Conservation (phyloP, 1,140 invertebrate species). For the Drosophila suzukii region DNA sequence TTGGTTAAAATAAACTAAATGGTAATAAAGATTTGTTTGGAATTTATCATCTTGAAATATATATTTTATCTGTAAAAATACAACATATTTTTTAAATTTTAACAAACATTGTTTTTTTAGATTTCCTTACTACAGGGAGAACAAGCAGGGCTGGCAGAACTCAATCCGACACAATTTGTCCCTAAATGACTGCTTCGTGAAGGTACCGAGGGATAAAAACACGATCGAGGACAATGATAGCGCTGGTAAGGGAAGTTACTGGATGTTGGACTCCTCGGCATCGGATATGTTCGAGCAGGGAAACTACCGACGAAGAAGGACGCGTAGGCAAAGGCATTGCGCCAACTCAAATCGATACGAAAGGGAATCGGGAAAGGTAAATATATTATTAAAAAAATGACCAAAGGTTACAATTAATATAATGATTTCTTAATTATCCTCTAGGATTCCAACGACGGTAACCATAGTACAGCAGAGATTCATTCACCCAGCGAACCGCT, state of each 20-base stretch:
- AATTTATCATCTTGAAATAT: too few species aligned
- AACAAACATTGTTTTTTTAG: slow-evolving; percentile 62
- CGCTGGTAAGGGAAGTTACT: slow-evolving; percentile 92
- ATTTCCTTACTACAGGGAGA: slow-evolving; percentile 91
- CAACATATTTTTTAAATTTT: neutral
- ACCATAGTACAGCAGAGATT: slow-evolving; percentile 27
- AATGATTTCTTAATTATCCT: neutral
- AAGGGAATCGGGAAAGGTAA: slow-evolving; percentile 46
- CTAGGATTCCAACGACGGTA: slow-evolving; percentile 54
- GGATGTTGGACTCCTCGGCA: slow-evolving; percentile 94
- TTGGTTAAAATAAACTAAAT: too few species aligned
- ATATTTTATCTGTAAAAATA: too few species aligned
- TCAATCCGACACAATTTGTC: slow-evolving; percentile 95
- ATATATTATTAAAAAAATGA: neutral
- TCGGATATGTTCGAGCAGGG: slow-evolving; percentile 96
- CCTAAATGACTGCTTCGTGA: slow-evolving; percentile 97
- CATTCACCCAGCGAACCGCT: slow-evolving; percentile 46
- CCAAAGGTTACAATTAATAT: neutral
- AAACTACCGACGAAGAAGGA: slow-evolving; percentile 90
- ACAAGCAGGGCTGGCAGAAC: slow-evolving; percentile 95
- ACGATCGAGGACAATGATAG: slow-evolving; percentile 87
- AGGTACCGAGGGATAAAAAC: slow-evolving; percentile 91
- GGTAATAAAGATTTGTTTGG: too few species aligned
- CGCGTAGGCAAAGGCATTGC: slow-evolving; percentile 85
- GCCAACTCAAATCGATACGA: slow-evolving; percentile 51